Conservation (phyloP, 2,113 vertebrate species). For the Gavialis gangeticus region DNA sequence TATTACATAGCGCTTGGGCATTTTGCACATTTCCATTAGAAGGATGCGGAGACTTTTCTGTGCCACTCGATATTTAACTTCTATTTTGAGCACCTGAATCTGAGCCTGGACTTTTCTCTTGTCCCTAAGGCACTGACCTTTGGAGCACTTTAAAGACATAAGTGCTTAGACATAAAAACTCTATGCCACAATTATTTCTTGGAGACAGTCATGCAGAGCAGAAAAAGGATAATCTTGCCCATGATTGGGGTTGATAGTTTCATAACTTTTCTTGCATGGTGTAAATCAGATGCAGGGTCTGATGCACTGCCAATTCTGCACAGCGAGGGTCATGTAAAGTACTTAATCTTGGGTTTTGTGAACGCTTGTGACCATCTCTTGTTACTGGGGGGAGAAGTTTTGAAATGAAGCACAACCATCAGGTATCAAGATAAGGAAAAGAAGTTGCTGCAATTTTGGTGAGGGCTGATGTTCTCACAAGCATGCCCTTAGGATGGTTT, state of each 20-base stretch:
- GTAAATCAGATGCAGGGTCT: neutral
- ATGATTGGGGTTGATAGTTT: neutral
- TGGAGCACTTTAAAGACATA: neutral
- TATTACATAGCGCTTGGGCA: conserved; percentile 37
- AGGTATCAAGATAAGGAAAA: neutral
- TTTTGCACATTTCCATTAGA: neutral
- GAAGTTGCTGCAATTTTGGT: neutral
- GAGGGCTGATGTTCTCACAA: conserved; percentile 1
- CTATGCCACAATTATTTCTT: neutral
- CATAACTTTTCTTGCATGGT: neutral
- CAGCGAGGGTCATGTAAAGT: neutral
- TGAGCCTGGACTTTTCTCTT: neutral
- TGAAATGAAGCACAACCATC: neutral
- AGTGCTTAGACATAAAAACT: neutral
- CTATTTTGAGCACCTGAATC: neutral
- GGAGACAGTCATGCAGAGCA: neutral
- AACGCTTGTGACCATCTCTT: neutral
- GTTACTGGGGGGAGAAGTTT: neutral
- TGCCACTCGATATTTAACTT: neutral
- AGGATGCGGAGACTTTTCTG: neutral
- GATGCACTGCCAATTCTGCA: neutral
- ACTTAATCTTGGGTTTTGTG: neutral
- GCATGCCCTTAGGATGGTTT: conserved; percentile 1
- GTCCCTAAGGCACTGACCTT: neutral
- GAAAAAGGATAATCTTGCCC: neutral